Evolutionary conservation across 2,113 vertebrate species (phyloP), one percentile per base, ranked within the genome.

Genomic region (Equus quagga): DNA sequence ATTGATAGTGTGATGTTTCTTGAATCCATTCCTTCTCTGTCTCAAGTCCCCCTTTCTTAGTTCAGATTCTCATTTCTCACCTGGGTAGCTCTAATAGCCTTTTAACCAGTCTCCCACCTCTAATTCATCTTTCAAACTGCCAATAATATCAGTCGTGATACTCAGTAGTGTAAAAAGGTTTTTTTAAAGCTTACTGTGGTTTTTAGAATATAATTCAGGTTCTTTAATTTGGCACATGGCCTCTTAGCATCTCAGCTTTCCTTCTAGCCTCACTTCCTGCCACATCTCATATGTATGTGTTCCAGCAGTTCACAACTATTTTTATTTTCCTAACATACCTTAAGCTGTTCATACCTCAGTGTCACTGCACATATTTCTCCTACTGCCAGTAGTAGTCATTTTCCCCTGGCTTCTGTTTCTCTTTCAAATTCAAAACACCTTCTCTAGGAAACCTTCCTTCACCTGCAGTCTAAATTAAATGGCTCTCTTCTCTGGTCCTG

Each of bases 31-130:
- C 19, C 58, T 62, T 92, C 56, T 84, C n/a, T 90, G 60, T 92
- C 75, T 79, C 14, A 91, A 19, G 44, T 72, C 24, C 7, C 14
- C 9, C 36, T 84, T 51, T 78, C 33, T 93, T 67, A 65, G 51
- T 81, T 88, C 46, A 89, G 5, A 26, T 49, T 73, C 18, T 91
- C 41, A 83, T 87, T 92, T 95, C 70, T 96, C n/a, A 87, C 19
- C 46, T 89, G 41, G 10, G 4, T 89, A 82, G n/a, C 64, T 94
- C 46, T 60, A 15, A 58, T 62, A 89, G 8, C 51, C 19, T 96
- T 83, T 93, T 89, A 79, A 49, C 18, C 2, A 62, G 33, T 62
- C 41, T 88, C 58, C 69, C 9, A 58, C 33, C 7, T 91, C 36
- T 49, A 60, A 60, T 73, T 81, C 21, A 33, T 91, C 75, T 94